These are phyloP conservation scores for Melitaea cinxia DNA, from an alignment of 1,140 invertebrate species.

Conservation along the genomic window DNA sequence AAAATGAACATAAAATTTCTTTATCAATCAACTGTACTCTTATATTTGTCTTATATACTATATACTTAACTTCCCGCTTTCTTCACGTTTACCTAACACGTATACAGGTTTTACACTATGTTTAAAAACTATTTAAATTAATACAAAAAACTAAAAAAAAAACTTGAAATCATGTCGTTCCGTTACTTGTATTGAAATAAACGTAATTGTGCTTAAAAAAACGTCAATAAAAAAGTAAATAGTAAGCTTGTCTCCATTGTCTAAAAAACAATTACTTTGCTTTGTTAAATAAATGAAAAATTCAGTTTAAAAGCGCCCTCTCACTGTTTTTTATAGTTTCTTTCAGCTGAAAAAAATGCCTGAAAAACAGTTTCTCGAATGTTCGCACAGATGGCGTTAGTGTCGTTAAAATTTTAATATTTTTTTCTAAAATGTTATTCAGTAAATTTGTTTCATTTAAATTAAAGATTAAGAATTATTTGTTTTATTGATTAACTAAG, in stretches of 20 bases:
- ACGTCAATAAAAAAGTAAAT: too few species aligned
- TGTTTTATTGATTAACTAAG: not conserved
- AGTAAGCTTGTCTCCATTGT: not conserved
- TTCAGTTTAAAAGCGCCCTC: slow-evolving; percentile 37
- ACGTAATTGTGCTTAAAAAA: not conserved
- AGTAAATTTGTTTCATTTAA: not conserved
- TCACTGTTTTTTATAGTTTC: slow-evolving; percentile 45
- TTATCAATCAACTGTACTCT: too few species aligned
- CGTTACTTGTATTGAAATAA: not conserved
- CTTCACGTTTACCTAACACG: too few species aligned
- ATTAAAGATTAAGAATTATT: too few species aligned
- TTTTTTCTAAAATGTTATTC: not conserved
- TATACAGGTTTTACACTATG: too few species aligned
- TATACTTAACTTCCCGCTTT: too few species aligned
- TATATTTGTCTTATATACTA: too few species aligned
- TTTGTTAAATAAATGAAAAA: not conserved
- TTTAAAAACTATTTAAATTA: too few species aligned
- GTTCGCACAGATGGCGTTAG: slow-evolving; percentile 37
- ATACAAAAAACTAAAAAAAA: too few species aligned
- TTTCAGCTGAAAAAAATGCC: slow-evolving; percentile 42
- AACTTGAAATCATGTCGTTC: too few species aligned
- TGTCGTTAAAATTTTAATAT: not conserved
- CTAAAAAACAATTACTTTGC: not conserved
- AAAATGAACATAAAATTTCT: too few species aligned
- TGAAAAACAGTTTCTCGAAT: slow-evolving; percentile 43